Base-by-base conservation (phyloP, 1,140 invertebrate genomes). In the Plodia interpunctella region DNA sequence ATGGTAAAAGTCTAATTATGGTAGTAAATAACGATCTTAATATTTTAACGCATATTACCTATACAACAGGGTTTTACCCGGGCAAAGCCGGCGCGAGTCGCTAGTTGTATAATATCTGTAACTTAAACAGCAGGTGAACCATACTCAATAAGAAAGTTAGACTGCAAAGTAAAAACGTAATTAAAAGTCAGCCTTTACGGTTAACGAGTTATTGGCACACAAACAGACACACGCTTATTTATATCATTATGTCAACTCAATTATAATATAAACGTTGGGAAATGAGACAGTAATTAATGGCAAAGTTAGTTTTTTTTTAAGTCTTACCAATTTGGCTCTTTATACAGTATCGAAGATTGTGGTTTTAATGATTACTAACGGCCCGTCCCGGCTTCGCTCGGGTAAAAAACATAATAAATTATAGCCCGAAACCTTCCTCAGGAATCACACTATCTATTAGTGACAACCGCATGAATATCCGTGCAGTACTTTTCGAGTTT, bases 211-310 rank as follows among this genome's bases (percentile, higher is more conserved):
- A 44, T 17, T 10, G 13, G 38, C 3, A 15, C 13, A 15, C n/a
- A 15, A 1, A 44, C 38, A 44, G 38, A 44, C 38, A 44, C 10
- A 44, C 13, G 38, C 13, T 44, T 44, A 44, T 44, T 44, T 44
- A 44, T 44, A 44, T 15, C 38, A 44, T 44, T 44, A 44, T 44
- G 38, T 15, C 38, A 44, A 44, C 38, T 44, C 38, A 44, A 44
- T 44, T 44, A 44, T 44, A 44, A n/a, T n/a, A 44, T 44, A 44
- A 44, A 15, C 13, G 38, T 10, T 44, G n/a, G 13, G 3, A 44
- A 44, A 44, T 15, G 38, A 44, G 38, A 44, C 38, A 17, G 38
- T 15, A 44, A 44, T n/a, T 44, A n/a, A 44, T 44, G 2, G 38
- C n/a, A 44, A 44, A 44, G 9, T 44, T 15, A 44, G 1, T 44